Percentiles rank a stretch among this genome's conserved stretches.
These are phyloP conservation scores for Eupeodes latifasciatus DNA, from an alignment of 2,888 invertebrate genomes.

Conservation along the genomic window DNA sequence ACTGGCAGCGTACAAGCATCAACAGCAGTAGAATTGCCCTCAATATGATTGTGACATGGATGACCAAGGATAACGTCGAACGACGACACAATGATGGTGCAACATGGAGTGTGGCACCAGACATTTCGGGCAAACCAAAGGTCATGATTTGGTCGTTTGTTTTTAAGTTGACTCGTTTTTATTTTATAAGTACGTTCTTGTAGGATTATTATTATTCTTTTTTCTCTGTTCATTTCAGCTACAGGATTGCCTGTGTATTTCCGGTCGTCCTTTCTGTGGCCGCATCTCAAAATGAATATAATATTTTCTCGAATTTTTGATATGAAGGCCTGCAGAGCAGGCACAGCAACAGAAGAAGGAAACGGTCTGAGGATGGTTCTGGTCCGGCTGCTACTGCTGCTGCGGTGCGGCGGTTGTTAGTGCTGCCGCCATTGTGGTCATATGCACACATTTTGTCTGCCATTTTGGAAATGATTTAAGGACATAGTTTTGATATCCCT, in stretches of 20 bases:
- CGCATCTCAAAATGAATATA: conserved; percentile 35
- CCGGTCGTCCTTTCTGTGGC: conserved; percentile 13
- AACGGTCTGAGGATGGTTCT: neutral
- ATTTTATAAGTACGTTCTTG: neutral
- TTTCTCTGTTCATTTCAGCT: neutral
- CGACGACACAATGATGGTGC: conserved; percentile 47
- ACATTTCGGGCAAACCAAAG: conserved; percentile 69
- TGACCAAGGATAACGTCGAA: conserved; percentile 61
- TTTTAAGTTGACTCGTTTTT: conserved; percentile 19
- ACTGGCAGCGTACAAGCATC: neutral
- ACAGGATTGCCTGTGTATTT: neutral
- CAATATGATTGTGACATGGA: conserved; percentile 45
- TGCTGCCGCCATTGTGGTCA: conserved; percentile 63
- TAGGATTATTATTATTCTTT: conserved; percentile 46
- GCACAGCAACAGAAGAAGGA: neutral
- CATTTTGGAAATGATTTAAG: conserved; percentile 66
- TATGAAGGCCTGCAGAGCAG: neutral
- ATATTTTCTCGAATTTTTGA: conserved; percentile 40
- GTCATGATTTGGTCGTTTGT: conserved; percentile 63
- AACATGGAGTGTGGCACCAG: conserved; percentile 46
- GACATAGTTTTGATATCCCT: conserved; percentile 42
- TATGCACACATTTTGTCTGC: conserved; percentile 66
- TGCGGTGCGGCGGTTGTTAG: neutral
- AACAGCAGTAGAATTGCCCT: conserved; percentile 14
- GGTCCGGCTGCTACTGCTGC: neutral